phyloP scores from a whole-genome alignment of 2,797 vertebrate species.

The Sarcophilus harrisii region DNA sequence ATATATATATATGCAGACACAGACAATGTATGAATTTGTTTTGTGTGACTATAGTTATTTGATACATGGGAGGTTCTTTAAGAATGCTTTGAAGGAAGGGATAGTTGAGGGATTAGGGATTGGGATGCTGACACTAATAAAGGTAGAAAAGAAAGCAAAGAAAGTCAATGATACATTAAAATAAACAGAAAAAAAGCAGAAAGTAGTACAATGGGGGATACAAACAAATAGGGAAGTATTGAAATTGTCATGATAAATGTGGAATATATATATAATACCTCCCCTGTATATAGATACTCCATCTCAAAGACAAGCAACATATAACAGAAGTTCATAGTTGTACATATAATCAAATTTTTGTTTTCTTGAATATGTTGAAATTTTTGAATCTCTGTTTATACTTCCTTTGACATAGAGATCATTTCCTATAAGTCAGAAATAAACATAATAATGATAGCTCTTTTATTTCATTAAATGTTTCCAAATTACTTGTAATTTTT shows the following conservation, averaged over 20 bases:
- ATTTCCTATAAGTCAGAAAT: neutral
- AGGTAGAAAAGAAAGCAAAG: neutral
- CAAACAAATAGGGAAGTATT: neutral
- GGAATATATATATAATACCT: neutral
- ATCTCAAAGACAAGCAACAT: neutral
- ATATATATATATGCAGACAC: neutral
- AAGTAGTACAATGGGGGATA: neutral
- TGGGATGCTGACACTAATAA: neutral
- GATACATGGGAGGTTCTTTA: neutral
- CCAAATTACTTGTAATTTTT: neutral
- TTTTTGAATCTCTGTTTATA: neutral
- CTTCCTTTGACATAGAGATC: constrained; percentile 40
- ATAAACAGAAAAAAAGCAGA: neutral
- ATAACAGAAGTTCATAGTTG: neutral
- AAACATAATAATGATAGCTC: neutral
- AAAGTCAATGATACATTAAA: neutral
- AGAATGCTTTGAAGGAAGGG: neutral
- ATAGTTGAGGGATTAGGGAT: neutral
- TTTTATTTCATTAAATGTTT: neutral
- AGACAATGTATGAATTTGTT: neutral
- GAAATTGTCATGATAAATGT: neutral
- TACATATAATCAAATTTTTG: neutral
- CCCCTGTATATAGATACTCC: neutral
- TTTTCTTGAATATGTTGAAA: neutral
- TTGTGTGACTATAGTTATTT: neutral